Evolutionary conservation across 2,797 vertebrate species (phyloP).

Genomic region (Otolemur crassicaudatus): DNA sequence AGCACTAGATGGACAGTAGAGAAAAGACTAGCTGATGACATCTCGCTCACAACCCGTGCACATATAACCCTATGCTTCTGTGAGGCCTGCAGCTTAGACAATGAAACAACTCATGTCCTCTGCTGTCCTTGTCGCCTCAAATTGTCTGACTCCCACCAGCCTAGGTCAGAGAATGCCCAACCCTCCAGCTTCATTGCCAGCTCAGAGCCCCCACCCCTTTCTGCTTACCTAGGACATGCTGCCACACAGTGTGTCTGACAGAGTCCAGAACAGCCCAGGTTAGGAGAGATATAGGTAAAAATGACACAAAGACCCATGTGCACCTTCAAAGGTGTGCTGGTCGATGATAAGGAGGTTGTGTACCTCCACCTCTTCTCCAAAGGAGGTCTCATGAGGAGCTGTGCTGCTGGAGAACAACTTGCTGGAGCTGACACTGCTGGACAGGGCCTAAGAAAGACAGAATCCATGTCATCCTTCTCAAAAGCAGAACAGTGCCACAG

Average conservation of each 20-base stretch:
- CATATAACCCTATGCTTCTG: fast-evolving
- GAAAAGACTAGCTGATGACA: background rate
- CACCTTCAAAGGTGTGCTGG: constrained; percentile 99
- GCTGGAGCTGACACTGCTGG: constrained; percentile 98
- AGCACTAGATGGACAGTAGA: constrained; percentile 89
- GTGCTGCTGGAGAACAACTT: constrained; percentile 99
- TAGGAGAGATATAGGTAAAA: fast-evolving
- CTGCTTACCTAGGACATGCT: background rate
- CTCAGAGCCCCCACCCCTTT: background rate
- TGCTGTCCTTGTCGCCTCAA: background rate
- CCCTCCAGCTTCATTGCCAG: background rate
- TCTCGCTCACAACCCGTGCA: fast-evolving
- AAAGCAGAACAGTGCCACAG: background rate
- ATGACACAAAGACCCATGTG: background rate
- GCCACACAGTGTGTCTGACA: background rate
- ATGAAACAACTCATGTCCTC: background rate
- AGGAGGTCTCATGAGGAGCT: constrained; percentile 97
- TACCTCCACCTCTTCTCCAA: constrained; percentile 98
- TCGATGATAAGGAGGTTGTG: constrained; percentile 99
- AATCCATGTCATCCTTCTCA: background rate
- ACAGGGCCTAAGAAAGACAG: constrained; percentile 92
- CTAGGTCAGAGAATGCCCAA: background rate
- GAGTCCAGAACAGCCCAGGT: fast-evolving
- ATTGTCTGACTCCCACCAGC: background rate
- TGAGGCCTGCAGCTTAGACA: background rate